phyloP scores from a whole-genome alignment of 2,888 invertebrate species.

The Cheilosia impressa region DNA sequence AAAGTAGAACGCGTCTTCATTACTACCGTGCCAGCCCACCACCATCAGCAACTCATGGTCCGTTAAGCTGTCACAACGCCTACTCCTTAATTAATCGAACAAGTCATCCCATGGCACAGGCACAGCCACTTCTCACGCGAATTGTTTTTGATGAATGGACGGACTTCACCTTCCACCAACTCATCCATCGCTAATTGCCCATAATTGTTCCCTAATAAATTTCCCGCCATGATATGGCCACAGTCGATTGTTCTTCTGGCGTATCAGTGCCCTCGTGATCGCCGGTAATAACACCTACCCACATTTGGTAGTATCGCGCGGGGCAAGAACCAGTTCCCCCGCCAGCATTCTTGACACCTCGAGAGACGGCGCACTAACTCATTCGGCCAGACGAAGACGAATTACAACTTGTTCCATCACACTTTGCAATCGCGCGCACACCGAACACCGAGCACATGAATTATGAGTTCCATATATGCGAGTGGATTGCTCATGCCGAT shows the following conservation, averaged over 20 bases:
- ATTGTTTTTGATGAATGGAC: constrained; percentile 59
- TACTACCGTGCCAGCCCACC: background rate
- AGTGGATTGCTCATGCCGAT: constrained; percentile 40
- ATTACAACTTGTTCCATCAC: constrained; percentile 74
- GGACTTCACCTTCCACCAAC: constrained; percentile 59
- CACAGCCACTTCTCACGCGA: background rate
- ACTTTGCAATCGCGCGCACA: constrained; percentile 59
- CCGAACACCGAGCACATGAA: constrained; percentile 54
- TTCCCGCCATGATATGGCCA: constrained; percentile 61
- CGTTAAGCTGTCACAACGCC: constrained; percentile 13
- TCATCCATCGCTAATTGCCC: constrained; percentile 74
- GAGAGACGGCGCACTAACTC: constrained; percentile 36
- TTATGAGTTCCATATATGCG: constrained; percentile 74
- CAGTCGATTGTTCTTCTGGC: constrained; percentile 65
- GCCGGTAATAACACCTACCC: constrained; percentile 70
- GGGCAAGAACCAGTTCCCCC: constrained; percentile 56
- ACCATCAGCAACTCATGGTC: background rate
- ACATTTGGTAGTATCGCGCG: constrained; percentile 59
- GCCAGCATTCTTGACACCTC: constrained; percentile 67
- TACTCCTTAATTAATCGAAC: constrained; percentile 12
- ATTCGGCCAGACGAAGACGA: constrained; percentile 71
- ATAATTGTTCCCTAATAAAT: constrained; percentile 74
- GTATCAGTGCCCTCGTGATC: constrained; percentile 62
- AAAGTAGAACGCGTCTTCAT: background rate
- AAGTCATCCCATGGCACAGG: background rate